A percentile compares a stretch with the other conserved stretches of the same genome.
Evolutionary conservation across 2,888 invertebrate species (phyloP).

Genomic region (Spicauda simplicius): DNA sequence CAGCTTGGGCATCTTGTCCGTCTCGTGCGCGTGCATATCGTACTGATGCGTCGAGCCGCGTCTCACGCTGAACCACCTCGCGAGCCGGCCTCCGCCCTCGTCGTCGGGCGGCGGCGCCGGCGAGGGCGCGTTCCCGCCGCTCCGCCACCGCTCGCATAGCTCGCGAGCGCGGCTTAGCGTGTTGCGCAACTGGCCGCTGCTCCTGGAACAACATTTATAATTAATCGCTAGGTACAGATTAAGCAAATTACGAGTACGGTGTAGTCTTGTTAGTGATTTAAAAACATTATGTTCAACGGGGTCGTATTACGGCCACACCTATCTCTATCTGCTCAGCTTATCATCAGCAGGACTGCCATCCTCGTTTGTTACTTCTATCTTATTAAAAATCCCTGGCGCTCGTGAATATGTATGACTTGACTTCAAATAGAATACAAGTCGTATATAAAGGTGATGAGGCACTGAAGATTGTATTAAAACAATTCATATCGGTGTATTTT

Average conservation of each 20-base stretch:
- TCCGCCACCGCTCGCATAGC: conserved; percentile 92
- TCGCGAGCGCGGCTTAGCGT: conserved; percentile 93
- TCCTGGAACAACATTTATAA: conserved; percentile 72
- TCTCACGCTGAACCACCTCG: conserved; percentile 95
- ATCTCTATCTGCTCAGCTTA: too few relatives aligned
- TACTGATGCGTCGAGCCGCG: conserved; percentile 93
- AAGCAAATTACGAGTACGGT: not conserved
- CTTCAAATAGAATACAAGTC: too few relatives aligned
- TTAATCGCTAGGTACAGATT: not conserved
- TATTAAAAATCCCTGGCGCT: too few relatives aligned
- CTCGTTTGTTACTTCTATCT: too few relatives aligned
- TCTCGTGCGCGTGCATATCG: conserved; percentile 85
- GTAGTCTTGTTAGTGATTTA: too few relatives aligned
- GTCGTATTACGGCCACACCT: too few relatives aligned
- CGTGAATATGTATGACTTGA: too few relatives aligned
- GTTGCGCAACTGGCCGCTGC: conserved; percentile 91
- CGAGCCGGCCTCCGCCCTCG: conserved; percentile 90
- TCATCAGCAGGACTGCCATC: too few relatives aligned
- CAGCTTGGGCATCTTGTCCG: conserved; percentile 90
- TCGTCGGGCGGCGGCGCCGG: conserved; percentile 80
- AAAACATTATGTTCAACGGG: too few relatives aligned
- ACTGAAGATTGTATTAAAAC: too few relatives aligned
- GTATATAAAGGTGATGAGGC: too few relatives aligned
- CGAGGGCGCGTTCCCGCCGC: conserved; percentile 58
- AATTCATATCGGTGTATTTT: too few relatives aligned